Evolutionary conservation across 1,140 invertebrate species (phyloP), one percentile per base, ranked within the genome.

Genomic region (Drosophila pruinosa): DNA sequence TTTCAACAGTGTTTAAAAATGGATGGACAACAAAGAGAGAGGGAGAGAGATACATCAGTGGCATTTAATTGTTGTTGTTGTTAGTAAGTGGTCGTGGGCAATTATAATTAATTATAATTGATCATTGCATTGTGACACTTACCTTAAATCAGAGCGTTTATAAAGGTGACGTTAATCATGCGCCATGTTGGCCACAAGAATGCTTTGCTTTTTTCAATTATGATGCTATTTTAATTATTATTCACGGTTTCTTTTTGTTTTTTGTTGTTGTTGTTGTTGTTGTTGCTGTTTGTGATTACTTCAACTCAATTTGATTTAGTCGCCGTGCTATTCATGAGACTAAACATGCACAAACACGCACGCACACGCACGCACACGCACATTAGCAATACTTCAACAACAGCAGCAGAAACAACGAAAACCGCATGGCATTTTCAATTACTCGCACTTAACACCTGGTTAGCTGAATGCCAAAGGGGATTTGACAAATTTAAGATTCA

Each of bases 141-240:
- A 85, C 79, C 79, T 69, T 71, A 68, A 78, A 78, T 85, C 82
- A 85, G 43, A 26, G 45, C 71, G 38, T 39, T 52, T 41, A 57
- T 57, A 57, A 53, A 59, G 48, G 39, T 47, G 64, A 43, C 61
- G 75, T 79, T 85, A 79, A 75, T 72, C 72, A 85, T 78, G 52
- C 72, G 75, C 57, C 75, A 83, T 83, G 56, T 69, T 70, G 71
- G 21, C 50, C 61, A 17, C 34, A 73, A 68, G 41, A 15, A 36
- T 39, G 43, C 6, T 38, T n/a, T 56, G 31, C 15, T 31, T 15
- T 48, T 24, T 48, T 15, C 19, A 28, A 36, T 74, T 53, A 36
- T 47, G 58, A 15, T 34, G 22, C 34, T 28, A 19, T 54, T 71
- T 8, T 21, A 43, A 19, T 54, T 28, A 52, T 48, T 45, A 52